Evolutionary conservation across 2,113 vertebrate species (phyloP).

Genomic region (Cyprinus carpio): DNA sequence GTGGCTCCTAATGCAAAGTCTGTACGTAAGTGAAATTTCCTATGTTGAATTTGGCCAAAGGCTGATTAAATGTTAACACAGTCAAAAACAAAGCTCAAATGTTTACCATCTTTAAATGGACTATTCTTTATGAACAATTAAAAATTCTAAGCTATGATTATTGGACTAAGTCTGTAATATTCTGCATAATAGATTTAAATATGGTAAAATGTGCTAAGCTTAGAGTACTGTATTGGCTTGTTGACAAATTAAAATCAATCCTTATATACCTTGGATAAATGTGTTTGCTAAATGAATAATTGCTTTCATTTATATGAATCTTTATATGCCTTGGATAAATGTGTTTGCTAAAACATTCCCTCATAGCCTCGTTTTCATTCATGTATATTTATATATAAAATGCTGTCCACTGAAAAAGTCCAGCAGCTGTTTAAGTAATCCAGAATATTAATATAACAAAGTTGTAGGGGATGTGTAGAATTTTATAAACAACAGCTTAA

Average conservation of each 20-base stretch:
- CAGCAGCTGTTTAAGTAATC: not conserved
- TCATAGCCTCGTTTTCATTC: too few species aligned
- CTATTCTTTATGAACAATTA: not conserved
- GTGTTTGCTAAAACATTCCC: too few species aligned
- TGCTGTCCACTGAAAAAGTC: not conserved
- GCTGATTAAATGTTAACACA: not conserved
- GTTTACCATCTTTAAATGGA: slow-evolving; percentile 2
- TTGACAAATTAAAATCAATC: not conserved
- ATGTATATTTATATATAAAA: not conserved
- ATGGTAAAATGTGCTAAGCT: too few species aligned
- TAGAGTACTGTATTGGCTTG: too few species aligned
- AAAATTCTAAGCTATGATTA: not conserved
- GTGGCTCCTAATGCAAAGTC: slow-evolving; percentile 7
- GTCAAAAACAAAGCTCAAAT: not conserved
- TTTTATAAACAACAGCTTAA: not conserved
- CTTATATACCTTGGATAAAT: too few species aligned
- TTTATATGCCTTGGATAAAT: too few species aligned
- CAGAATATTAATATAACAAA: not conserved
- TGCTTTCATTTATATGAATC: too few species aligned
- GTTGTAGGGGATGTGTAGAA: not conserved
- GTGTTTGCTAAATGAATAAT: too few species aligned
- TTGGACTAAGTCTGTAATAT: not conserved
- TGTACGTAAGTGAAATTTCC: slow-evolving; percentile 13
- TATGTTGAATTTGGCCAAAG: not conserved
- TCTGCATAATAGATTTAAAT: not conserved